phyloP scores from a whole-genome alignment of 1,140 invertebrate species.

The Anastatus disparis region DNA sequence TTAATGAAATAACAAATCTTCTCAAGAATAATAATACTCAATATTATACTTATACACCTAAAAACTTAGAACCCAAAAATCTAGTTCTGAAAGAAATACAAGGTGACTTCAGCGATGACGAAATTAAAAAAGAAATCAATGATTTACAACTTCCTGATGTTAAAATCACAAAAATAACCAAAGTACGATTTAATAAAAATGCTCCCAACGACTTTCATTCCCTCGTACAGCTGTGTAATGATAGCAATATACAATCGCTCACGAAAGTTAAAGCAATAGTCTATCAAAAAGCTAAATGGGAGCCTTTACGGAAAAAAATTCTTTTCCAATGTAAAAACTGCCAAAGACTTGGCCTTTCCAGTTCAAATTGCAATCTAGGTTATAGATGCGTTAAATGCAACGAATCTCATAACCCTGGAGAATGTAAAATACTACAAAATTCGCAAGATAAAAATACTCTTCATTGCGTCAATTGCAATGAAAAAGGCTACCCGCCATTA shows the following conservation, averaged over 20 bases:
- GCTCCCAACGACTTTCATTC: background rate
- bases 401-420: background rate
- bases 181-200: background rate
- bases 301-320: background rate
- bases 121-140: background rate
- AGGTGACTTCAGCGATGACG: background rate
- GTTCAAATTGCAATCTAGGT: background rate
- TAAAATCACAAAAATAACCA: background rate
- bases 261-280: background rate
- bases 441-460: background rate
- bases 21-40: no score
- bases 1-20: no score
- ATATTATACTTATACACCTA: constrained; percentile 6
- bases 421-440: background rate
- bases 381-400: constrained; percentile 34
- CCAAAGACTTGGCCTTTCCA: constrained; percentile 34
- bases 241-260: background rate
- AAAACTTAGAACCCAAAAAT: background rate
- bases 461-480: constrained; percentile 39
- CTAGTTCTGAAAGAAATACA: background rate
- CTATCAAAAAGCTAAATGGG: background rate
- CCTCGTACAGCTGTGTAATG: background rate
- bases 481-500: constrained; percentile 43
- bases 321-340: constrained; percentile 19
- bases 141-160: background rate